These are phyloP conservation scores for Chrysodeixis includens DNA, from an alignment of 2,888 invertebrate species.

Conservation along the genomic window DNA sequence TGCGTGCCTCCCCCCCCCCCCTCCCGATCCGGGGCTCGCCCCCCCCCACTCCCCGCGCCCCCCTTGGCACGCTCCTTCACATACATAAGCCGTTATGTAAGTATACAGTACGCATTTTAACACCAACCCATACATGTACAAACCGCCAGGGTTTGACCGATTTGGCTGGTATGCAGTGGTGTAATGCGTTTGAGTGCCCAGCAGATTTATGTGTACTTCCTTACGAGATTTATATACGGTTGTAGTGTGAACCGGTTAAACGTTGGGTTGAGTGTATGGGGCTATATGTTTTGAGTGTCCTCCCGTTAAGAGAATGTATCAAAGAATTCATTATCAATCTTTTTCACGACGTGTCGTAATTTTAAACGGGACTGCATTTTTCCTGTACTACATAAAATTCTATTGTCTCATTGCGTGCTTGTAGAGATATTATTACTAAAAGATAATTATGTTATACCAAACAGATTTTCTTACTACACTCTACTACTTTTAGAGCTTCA, in stretches of 20 bases:
- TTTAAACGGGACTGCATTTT: too few relatives aligned
- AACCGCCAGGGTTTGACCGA: conserved; percentile 65
- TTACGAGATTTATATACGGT: conserved; percentile 34
- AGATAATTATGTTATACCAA: too few relatives aligned
- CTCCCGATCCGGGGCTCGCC: conserved; percentile 8
- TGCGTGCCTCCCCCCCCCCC: conserved; percentile 41
- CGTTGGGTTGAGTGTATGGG: conserved; percentile 16
- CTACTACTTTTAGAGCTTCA: too few relatives aligned
- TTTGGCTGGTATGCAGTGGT: conserved; percentile 63
- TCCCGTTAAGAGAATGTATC: not conserved
- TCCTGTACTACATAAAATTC: too few relatives aligned
- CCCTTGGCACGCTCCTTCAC: conserved; percentile 60
- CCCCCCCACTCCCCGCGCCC: conserved; percentile 11
- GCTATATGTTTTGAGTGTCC: not conserved
- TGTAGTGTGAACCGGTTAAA: conserved; percentile 26
- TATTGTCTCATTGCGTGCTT: too few relatives aligned
- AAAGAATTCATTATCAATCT: not conserved
- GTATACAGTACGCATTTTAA: conserved; percentile 51
- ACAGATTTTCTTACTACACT: too few relatives aligned
- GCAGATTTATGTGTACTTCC: conserved; percentile 37
- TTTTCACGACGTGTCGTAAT: not conserved
- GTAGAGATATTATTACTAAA: too few relatives aligned
- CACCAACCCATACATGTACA: conserved; percentile 43
- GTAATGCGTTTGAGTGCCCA: conserved; percentile 56
- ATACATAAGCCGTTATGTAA: conserved; percentile 37